A percentile compares a stretch with the other conserved stretches of the same genome.
Conservation (phyloP, 2,113 vertebrate genomes). For the Bubo bubo region DNA sequence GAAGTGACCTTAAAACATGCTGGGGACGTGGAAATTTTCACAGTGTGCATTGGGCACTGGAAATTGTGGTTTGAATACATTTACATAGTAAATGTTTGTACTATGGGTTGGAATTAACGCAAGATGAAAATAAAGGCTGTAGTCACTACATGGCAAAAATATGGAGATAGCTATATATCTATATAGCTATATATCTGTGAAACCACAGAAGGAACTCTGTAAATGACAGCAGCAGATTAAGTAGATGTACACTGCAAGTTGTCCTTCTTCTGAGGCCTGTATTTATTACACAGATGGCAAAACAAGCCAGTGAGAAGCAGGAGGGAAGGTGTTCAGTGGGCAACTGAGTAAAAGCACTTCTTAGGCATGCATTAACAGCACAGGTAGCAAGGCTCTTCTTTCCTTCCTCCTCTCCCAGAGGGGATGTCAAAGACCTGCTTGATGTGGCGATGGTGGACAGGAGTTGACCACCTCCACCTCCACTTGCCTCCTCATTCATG, state of each 20-base stretch:
- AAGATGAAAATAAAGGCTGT: neutral
- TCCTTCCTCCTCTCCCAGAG: neutral
- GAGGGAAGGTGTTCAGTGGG: neutral
- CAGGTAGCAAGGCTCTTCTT: neutral
- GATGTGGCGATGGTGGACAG: rapidly evolving
- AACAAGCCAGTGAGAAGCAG: neutral
- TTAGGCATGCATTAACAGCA: neutral
- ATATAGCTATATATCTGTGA: neutral
- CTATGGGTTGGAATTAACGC: neutral
- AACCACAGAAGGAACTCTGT: neutral
- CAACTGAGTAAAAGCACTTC: neutral
- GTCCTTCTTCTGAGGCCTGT: neutral
- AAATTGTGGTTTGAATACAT: neutral
- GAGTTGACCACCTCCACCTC: neutral
- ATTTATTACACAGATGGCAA: neutral
- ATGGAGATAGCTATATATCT: neutral
- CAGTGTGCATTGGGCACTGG: neutral
- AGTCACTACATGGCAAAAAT: neutral
- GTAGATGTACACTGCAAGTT: neutral
- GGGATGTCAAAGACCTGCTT: neutral
- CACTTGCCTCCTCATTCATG: rapidly evolving
- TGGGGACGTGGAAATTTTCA: neutral
- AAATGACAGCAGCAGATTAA: neutral
- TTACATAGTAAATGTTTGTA: neutral
- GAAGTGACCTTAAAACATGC: constrained; percentile 38